phyloP scores from a whole-genome alignment of 1,140 invertebrate species.

The Brachionus rotundiformis region DNA sequence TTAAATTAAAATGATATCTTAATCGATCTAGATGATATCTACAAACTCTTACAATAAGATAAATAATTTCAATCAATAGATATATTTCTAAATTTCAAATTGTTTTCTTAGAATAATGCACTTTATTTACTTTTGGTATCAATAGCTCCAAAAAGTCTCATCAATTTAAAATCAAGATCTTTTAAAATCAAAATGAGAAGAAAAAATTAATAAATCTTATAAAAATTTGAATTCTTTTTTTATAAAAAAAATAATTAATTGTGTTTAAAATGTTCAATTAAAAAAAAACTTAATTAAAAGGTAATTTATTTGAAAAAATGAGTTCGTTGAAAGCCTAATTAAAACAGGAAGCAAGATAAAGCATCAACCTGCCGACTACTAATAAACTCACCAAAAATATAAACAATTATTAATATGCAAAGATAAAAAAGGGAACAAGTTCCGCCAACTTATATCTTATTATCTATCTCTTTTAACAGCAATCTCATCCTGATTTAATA shows the following conservation, averaged over 20 bases:
- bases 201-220: not conserved
- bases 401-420: not conserved
- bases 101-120: not conserved
- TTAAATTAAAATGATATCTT: not conserved
- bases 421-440: conserved; percentile 16
- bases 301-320: not conserved
- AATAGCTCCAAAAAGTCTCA: not conserved
- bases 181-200: not conserved
- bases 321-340: conserved; percentile 9
- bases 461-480: conserved; percentile 1
- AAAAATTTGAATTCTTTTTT: too few species aligned
- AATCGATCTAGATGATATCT: conserved; percentile 13
- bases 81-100: not conserved
- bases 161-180: not conserved
- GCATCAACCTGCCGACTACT: not conserved
- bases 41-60: not conserved
- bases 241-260: not conserved
- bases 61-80: not conserved
- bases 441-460: conserved; percentile 2
- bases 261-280: not conserved
- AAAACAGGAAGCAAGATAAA: not conserved
- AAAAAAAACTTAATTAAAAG: not conserved
- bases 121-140: not conserved
- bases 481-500: conserved; percentile 21
- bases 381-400: not conserved